Conservation (phyloP, 2,797 vertebrate species). For the Morus bassanus region DNA sequence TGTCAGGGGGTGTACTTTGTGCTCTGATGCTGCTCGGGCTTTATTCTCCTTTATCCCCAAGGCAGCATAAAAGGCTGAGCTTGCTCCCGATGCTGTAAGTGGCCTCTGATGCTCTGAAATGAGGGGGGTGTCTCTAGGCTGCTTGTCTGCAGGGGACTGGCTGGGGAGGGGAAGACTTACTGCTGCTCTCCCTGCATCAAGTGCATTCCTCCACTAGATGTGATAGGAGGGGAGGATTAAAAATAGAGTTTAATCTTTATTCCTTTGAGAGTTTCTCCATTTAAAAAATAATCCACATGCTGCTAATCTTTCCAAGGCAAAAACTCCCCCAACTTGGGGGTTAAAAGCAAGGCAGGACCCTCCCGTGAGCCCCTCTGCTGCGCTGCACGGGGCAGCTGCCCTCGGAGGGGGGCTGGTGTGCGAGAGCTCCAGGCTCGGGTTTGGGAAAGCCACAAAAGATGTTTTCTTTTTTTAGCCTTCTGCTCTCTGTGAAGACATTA, state of each 20-base stretch:
- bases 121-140: background rate
- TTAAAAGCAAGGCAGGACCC: background rate
- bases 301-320: background rate
- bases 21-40: background rate
- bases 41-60: background rate
- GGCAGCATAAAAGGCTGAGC: background rate
- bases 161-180: background rate
- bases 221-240: background rate
- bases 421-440: accelerated
- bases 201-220: background rate
- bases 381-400: background rate
- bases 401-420: background rate
- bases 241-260: background rate
- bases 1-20: background rate
- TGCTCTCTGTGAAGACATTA: conserved; percentile 7
- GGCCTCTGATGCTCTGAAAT: background rate
- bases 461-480: conserved; percentile 49
- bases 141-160: background rate
- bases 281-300: background rate
- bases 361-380: background rate
- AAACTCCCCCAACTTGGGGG: background rate
- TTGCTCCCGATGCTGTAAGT: background rate
- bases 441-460: background rate
- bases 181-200: background rate
- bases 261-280: background rate